phyloP scores from a whole-genome alignment of 2,888 invertebrate genomes.

The Odontocolon sp. region DNA sequence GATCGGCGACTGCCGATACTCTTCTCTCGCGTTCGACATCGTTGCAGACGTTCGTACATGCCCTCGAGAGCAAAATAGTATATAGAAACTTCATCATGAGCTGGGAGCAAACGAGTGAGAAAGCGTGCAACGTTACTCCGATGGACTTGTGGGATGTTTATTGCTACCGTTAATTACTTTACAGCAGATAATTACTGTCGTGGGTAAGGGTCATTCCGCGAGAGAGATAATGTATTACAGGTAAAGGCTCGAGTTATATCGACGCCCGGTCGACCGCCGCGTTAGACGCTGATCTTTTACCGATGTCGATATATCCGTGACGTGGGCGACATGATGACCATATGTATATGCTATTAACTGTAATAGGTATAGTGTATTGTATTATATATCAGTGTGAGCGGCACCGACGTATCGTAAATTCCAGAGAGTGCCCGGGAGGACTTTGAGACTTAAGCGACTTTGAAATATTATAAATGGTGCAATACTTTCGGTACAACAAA shows the following conservation, averaged over 20 bases:
- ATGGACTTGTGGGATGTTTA: slow-evolving; percentile 65
- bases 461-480: too few species aligned
- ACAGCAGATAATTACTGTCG: slow-evolving; percentile 71
- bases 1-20: slow-evolving; percentile 35
- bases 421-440: slow-evolving; percentile 27
- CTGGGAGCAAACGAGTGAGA: neutral
- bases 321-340: slow-evolving; percentile 51
- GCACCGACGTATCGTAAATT: slow-evolving; percentile 39
- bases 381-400: slow-evolving; percentile 2
- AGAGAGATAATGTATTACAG: slow-evolving; percentile 72
- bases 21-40: slow-evolving; percentile 40
- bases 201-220: slow-evolving; percentile 68
- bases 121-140: neutral
- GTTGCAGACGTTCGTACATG: slow-evolving; percentile 8
- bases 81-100: slow-evolving; percentile 20
- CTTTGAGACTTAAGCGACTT: too few species aligned
- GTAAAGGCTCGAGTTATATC: slow-evolving; percentile 42
- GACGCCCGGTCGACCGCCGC: slow-evolving; percentile 48
- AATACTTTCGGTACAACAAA: too few species aligned
- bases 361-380: slow-evolving; percentile 22
- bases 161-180: slow-evolving; percentile 74
- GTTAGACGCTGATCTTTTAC: slow-evolving; percentile 21
- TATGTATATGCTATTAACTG: neutral
- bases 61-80: slow-evolving; percentile 28
- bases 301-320: slow-evolving; percentile 53